Base-by-base conservation (phyloP, 1,140 invertebrate genomes). In the Notospermus geniculatus region DNA sequence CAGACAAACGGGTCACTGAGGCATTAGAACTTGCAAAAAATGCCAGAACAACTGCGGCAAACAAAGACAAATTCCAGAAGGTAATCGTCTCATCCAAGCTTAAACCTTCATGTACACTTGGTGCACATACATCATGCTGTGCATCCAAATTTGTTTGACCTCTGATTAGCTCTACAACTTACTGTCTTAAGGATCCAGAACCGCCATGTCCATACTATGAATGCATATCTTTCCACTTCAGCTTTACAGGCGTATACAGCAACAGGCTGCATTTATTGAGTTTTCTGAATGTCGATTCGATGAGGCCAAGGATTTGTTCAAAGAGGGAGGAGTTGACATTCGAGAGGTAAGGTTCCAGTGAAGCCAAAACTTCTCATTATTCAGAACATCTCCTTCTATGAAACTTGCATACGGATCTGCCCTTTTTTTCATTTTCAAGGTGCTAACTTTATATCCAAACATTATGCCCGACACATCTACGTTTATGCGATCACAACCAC, bases 241-340 rank as follows among this genome's bases (percentile, higher is more conserved):
- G 71, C 64, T 76, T 17, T 72, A 68, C 29, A 53, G 57, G 23
- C 69, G 72, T 60, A 80, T 85, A 29, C 78, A 82, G 57, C 82
- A 83, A 61, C 76, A 83, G 65, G 83, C 83, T 50, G 84, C 76
- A 17, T 84, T 85, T 68, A 83, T 84, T 53, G 78, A 84, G 69
- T 82, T 85, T 67, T 77, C 78, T 39, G 70, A 80, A 56, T 71
- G 76, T 39, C 73, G 83, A 50, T 84, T 84, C 74, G 76, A 81
- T 29, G 78, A 84, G 66, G 83, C 83, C 15, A 60, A 65, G 27
- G 76, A 82, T 27, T 71, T 82, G 19, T 84, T 85, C 66, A 69
- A 71, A 59, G 71, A 73, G 54, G 80, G 82, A 23, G 57, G 74
- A 13, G 68, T 84, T 11, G 84, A 84, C 70, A 70, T 82, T 2